These are phyloP conservation scores for Scolopax bukidnonensis DNA, from an alignment of 2,797 vertebrate species.

Conservation along the genomic window DNA sequence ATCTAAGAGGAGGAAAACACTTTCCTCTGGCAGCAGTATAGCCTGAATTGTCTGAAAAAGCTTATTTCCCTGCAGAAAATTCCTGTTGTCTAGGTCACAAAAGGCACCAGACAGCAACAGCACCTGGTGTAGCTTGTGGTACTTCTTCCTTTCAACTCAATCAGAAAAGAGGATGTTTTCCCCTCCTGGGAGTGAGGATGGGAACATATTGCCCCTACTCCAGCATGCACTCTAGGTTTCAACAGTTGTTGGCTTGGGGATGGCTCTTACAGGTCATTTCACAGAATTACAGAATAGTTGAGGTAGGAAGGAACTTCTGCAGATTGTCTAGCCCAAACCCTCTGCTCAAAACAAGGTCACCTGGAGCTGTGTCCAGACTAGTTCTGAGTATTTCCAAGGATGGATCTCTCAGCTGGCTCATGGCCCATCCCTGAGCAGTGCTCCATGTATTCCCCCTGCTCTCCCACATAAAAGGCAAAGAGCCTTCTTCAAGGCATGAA, in stretches of 20 bases:
- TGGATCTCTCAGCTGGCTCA: background rate
- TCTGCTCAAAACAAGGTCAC: background rate
- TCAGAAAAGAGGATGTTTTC: background rate
- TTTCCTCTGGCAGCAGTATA: background rate
- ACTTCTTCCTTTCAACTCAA: background rate
- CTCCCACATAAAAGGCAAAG: background rate
- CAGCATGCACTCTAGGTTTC: background rate
- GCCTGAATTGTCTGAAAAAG: background rate
- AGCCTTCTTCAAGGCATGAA: background rate
- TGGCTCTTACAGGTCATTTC: background rate
- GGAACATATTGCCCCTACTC: background rate
- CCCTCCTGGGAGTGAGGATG: background rate
- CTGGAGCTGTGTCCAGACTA: background rate
- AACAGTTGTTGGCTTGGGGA: background rate
- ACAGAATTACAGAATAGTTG: background rate
- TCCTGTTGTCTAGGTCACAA: background rate
- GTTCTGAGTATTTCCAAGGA: background rate
- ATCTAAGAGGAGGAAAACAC: background rate
- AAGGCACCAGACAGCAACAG: background rate
- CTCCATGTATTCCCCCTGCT: background rate
- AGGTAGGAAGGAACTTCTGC: background rate
- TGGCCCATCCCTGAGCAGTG: accelerated
- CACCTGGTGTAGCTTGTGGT: background rate
- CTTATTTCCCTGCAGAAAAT: background rate
- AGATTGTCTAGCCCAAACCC: background rate